Base-by-base conservation (phyloP, 2,797 vertebrate genomes). In the Phalloptychus januarius region DNA sequence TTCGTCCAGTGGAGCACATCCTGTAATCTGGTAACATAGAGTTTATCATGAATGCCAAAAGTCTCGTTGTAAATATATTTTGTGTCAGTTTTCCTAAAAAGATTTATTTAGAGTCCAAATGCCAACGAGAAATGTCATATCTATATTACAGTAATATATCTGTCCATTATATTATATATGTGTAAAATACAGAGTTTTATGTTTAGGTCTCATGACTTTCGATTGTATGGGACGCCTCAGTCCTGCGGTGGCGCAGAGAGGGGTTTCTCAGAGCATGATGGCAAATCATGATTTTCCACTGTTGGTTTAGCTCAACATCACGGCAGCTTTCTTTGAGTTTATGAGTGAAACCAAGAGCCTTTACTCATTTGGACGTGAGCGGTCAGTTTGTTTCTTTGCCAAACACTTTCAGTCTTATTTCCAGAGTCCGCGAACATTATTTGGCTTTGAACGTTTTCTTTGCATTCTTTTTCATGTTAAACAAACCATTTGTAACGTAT, bases 1-100 rank as follows among this genome's bases (percentile, higher is more conserved):
- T 89, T 86, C 69, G 76, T 90, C 72, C n/a, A 67, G 83, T 76
- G 61, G 85, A 61, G 73, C 76, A 76, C 88, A 88, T 86, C 85
- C 71, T 58, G 67, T 85, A 88, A 36, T 73, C 76, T 90, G 85
- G 85, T 85, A 54, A 84, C 81, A 81, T 79, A 84, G 75, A 88
- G 83, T 77, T 87, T 70, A 92, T 87, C 79, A 86, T 82, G 84
- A 85, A 95, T 93, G 91, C 91, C 92, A 94, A 93, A 95, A 87
- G 83, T 87, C 83, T 81, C 82, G 87, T 86, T 95, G 93, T 95
- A 93, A 94, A 94, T 93, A 92, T 79, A 85, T 73, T 83, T 90
- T 87, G n/a, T 83, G 77, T 92, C 87, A 38, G 56, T 85, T 81
- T 83, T 81, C 73, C 52, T 79, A n/a, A 44, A 87, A 87, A 85